Conservation (phyloP, 2,113 vertebrate species). For the Columbina picui region DNA sequence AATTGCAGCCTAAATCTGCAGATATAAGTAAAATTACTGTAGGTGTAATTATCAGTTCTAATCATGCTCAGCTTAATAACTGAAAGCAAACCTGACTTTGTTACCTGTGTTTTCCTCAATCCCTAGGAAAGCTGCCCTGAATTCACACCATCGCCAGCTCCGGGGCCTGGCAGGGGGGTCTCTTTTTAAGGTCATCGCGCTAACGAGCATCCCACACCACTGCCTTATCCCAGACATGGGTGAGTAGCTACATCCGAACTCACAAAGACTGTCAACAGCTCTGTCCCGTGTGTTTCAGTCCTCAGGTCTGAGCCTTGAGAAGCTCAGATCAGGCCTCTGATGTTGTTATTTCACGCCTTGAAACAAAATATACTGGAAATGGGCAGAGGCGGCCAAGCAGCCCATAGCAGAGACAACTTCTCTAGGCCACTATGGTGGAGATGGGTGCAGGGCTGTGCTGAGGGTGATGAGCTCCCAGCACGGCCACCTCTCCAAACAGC, state of each 20-base stretch:
- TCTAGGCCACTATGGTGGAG: accelerated
- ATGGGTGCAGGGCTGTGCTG: accelerated
- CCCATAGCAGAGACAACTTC: accelerated
- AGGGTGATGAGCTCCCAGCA: not conserved
- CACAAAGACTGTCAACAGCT: accelerated
- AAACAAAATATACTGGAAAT: not conserved
- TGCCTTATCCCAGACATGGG: not conserved
- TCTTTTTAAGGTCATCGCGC: accelerated
- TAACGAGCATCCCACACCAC: accelerated
- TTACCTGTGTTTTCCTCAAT: not conserved
- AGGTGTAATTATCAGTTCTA: not conserved
- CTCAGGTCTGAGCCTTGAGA: accelerated
- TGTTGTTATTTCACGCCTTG: not conserved
- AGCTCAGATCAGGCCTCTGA: not conserved
- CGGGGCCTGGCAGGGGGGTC: not conserved
- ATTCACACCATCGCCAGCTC: not conserved
- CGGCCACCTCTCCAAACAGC: too few species aligned
- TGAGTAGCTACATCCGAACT: not conserved
- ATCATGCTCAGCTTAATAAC: not conserved
- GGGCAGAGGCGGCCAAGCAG: accelerated
- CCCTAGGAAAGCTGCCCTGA: not conserved
- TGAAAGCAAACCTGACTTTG: not conserved
- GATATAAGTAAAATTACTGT: not conserved
- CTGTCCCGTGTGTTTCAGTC: accelerated
- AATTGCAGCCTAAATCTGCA: not conserved